Conservation (phyloP, 2,113 vertebrate genomes). For the Cololabis saira region DNA sequence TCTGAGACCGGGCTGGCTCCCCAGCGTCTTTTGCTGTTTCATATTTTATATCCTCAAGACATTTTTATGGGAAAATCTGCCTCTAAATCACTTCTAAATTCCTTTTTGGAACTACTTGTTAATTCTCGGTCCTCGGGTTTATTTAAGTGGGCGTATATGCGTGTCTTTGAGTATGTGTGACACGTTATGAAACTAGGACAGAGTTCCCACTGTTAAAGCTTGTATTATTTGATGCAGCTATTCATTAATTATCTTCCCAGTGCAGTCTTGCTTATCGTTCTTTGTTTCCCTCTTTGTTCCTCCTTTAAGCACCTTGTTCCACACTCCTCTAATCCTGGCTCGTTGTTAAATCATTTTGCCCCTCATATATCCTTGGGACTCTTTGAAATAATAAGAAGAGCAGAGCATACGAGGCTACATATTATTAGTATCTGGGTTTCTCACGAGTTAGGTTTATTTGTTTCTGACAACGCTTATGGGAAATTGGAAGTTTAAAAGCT, state of each 20-base stretch:
- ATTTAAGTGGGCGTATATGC: conserved; percentile 14
- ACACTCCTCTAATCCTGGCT: conserved; percentile 60
- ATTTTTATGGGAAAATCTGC: conserved; percentile 47
- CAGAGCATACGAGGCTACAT: not conserved
- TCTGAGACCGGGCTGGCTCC: not conserved
- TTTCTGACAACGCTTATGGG: not conserved
- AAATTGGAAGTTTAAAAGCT: conserved; percentile 34
- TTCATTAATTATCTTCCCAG: conserved; percentile 78
- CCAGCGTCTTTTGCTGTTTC: conserved; percentile 14
- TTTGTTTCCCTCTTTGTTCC: conserved; percentile 66
- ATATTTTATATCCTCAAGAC: conserved; percentile 38
- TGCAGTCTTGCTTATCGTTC: conserved; percentile 66
- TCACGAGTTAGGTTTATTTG: conserved; percentile 3
- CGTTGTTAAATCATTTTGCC: conserved; percentile 70
- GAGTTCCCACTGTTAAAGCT: conserved; percentile 67
- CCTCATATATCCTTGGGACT: conserved; percentile 56
- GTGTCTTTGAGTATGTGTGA: conserved; percentile 27
- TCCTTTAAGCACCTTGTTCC: conserved; percentile 69
- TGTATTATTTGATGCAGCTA: conserved; percentile 64
- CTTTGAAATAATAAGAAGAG: conserved; percentile 29
- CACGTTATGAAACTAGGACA: conserved; percentile 66
- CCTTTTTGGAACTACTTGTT: conserved; percentile 44
- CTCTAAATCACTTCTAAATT: conserved; percentile 50
- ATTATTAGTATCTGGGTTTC: conserved; percentile 24
- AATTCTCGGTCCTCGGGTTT: conserved; percentile 27